Evolutionary conservation across 2,797 vertebrate genomes (phyloP), one percentile per base, ranked within the genome.

Genomic region (Crocodylus rhombifer): DNA sequence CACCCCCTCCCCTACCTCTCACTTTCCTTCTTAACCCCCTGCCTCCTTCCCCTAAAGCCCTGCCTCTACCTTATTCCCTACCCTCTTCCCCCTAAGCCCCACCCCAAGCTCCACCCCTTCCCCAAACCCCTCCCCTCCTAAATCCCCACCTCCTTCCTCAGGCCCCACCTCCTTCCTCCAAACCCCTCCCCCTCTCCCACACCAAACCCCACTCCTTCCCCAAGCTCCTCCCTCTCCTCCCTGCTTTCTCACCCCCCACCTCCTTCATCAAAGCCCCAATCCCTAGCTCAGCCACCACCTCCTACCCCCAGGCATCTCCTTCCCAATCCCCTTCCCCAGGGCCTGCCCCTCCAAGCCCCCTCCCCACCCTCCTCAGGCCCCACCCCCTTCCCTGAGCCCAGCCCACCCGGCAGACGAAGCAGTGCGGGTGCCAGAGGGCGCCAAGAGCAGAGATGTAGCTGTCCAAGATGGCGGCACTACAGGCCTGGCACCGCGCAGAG

Each of bases 391-490:
- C 8, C 25, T 5, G 28, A 7, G 2, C 4, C 5, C 55, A 55
- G 21, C 98, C 98, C 92, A 99, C 99, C 98, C 98, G 97, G 94
- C 99, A 99, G 30, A 99, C 99, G 76, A 99, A 99, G 95, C 99
- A 99, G 95, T 99, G 98, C 0, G 99, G 99, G 95, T 99, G 99
- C 99, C 99, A 99, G 73, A 99, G 98, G 4, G 98, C 98, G 84
- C 98, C 98, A 57, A 99, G 98, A 6, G 99, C 99, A 3, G 99
- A 99, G 97, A 99, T 99, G 98, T 99, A 99, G 97, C 99, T 99
- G 97, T 99, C 99, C 97, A 99, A 97, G 81, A 99, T 99, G 76
- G 99, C 98, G 94, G 98, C 98, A 69, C 97, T 98, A 97, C 99
- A 99, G 87, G 98, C 99, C 89, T 99, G 98, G 97, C 99, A 99